phyloP scores from a whole-genome alignment of 35 echinoderm and acorn worm species.

The Ptychodera flava region DNA sequence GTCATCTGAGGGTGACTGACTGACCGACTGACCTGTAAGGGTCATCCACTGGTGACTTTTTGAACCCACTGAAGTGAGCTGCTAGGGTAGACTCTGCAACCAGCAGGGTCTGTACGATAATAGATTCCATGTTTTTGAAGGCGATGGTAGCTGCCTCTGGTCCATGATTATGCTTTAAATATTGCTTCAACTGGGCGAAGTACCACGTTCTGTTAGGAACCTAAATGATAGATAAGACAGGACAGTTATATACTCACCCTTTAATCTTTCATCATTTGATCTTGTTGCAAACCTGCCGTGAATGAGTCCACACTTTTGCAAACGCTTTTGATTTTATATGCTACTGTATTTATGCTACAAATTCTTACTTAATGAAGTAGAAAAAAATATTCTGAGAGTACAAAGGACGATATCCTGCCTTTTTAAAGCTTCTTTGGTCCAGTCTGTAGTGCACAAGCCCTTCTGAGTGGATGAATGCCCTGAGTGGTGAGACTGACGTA shows the following conservation, averaged over 20 bases:
- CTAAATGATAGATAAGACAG: conserved; percentile 32
- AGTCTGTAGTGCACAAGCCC: conserved; percentile 85
- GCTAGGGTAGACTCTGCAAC: conserved; percentile 56
- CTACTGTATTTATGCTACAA: too few species aligned
- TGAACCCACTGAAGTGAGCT: conserved; percentile 36
- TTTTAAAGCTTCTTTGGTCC: conserved; percentile 70
- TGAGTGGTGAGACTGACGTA: conserved; percentile 72
- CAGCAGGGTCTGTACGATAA: conserved; percentile 71
- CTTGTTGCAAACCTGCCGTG: too few species aligned
- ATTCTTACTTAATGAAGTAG: too few species aligned
- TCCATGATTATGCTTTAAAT: conserved; percentile 49
- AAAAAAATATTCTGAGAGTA: too few species aligned
- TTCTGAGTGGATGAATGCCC: conserved; percentile 75
- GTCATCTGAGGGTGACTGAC: too few species aligned
- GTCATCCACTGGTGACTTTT: conserved; percentile 33
- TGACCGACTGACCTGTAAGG: conserved; percentile 68
- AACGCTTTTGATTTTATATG: too few species aligned
- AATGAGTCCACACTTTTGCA: too few species aligned
- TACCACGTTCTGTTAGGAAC: conserved; percentile 73
- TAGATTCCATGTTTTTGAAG: conserved; percentile 55
- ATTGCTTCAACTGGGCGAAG: conserved; percentile 59
- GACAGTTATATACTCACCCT: too few species aligned
- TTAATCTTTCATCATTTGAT: too few species aligned
- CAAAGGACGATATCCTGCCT: conserved; percentile 34
- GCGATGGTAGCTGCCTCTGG: conserved; percentile 33